Percentiles rank a stretch among this genome's conserved stretches.
These are phyloP conservation scores for Heliopora coerulea DNA, from an alignment of 92 coral and sea anemone genomes.

Conservation along the genomic window DNA sequence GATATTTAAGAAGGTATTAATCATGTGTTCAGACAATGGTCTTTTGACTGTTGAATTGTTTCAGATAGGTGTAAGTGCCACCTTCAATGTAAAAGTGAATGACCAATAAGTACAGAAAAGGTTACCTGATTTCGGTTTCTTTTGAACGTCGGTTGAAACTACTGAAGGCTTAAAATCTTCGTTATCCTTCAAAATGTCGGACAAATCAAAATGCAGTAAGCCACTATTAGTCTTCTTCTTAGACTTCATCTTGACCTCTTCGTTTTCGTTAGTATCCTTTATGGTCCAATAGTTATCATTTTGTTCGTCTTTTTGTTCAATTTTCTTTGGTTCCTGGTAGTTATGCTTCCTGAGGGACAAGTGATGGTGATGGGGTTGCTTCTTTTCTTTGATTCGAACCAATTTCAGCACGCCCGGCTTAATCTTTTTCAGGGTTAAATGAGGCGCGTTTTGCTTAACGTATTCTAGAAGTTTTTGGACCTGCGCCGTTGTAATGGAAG, in stretches of 20 bases:
- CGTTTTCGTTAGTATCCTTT: conserved; percentile 23
- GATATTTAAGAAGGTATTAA: no score
- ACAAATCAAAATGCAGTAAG: conserved; percentile 29
- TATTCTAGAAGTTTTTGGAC: conserved; percentile 32
- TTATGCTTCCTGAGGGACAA: conserved; percentile 17
- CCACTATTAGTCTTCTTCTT: conserved; percentile 8
- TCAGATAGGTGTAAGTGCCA: no score
- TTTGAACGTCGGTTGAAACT: background rate
- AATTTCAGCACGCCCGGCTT: conserved; percentile 32
- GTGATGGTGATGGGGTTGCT: background rate
- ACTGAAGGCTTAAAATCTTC: background rate
- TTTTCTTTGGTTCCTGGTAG: background rate
- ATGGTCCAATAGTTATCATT: conserved; percentile 35
- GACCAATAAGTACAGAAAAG: no score
- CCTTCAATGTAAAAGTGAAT: no score
- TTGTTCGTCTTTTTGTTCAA: background rate
- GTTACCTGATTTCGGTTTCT: conserved; percentile 28
- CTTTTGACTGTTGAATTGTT: no score
- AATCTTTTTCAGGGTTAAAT: conserved; percentile 27
- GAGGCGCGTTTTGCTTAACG: conserved; percentile 22
- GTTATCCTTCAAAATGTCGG: conserved; percentile 3
- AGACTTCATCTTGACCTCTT: background rate
- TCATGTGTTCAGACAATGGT: no score
- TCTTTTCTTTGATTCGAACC: conserved; percentile 8
- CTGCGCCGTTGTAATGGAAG: conserved; percentile 26